Evolutionary conservation across 2,888 invertebrate genomes (phyloP).

Genomic region (Parascotia fuliginaria): DNA sequence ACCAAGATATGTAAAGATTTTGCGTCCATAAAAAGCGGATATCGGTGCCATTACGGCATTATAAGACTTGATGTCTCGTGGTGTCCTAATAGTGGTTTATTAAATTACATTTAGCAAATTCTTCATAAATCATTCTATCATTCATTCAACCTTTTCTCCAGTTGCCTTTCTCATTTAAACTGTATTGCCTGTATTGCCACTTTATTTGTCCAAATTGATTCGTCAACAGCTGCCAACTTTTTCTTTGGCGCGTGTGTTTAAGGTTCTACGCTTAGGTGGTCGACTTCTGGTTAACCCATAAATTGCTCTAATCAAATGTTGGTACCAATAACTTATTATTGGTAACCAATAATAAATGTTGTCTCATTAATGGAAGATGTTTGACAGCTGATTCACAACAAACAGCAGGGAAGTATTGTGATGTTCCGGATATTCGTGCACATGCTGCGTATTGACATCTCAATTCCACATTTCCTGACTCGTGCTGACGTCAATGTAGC

Average conservation of each 20-base stretch:
- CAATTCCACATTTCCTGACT: conserved; percentile 71
- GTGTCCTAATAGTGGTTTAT: too few species aligned
- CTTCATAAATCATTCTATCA: not conserved
- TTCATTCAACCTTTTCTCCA: not conserved
- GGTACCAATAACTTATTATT: conserved; percentile 55
- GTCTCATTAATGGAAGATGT: conserved; percentile 69
- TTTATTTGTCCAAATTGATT: conserved; percentile 27
- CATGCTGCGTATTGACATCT: conserved; percentile 70
- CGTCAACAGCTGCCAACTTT: conserved; percentile 49
- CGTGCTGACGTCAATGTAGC: conserved; percentile 28
- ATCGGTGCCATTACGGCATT: too few species aligned
- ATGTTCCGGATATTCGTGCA: conserved; percentile 67
- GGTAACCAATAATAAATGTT: conserved; percentile 44
- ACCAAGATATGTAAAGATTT: too few species aligned
- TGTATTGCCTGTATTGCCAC: too few species aligned
- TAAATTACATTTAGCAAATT: not conserved
- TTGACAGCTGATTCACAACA: conserved; percentile 82
- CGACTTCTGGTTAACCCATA: conserved; percentile 45
- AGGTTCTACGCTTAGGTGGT: conserved; percentile 44
- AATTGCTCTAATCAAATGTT: conserved; percentile 53
- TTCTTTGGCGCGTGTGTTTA: conserved; percentile 44
- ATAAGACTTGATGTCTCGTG: too few species aligned
- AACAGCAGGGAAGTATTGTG: conserved; percentile 69
- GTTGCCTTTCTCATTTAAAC: not conserved
- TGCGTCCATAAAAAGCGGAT: too few species aligned